Percentiles rank a stretch among this genome's conserved stretches.
Conservation (phyloP, 2,113 vertebrate genomes). For the Periophthalmus modestus region DNA sequence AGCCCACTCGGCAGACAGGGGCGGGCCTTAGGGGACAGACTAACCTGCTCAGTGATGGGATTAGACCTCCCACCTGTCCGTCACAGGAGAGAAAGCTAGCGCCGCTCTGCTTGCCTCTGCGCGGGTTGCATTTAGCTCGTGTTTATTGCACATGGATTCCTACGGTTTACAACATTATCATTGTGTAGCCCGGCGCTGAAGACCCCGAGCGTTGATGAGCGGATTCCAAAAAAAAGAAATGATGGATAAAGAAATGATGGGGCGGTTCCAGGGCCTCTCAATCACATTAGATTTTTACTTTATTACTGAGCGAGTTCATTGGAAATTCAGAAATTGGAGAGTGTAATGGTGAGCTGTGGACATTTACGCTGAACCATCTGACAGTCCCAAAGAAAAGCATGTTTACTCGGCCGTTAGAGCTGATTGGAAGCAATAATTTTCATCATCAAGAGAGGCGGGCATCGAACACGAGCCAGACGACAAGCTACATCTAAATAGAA, state of each 20-base stretch:
- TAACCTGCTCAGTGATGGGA: conserved; percentile 64
- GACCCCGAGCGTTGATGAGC: conserved; percentile 28
- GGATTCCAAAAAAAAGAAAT: conserved; percentile 22
- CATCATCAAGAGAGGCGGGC: background rate
- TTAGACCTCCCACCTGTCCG: conserved; percentile 68
- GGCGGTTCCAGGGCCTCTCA: conserved; percentile 17
- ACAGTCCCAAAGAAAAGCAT: conserved; percentile 18
- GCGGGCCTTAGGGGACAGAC: conserved; percentile 64
- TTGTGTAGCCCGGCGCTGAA: conserved; percentile 27
- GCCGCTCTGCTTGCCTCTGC: conserved; percentile 46
- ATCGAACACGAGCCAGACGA: background rate
- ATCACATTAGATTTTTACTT: conserved; percentile 21
- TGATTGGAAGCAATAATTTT: background rate
- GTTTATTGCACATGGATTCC: conserved; percentile 3
- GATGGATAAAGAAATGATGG: conserved; percentile 42
- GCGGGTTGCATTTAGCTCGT: conserved; percentile 35
- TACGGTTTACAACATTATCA: conserved; percentile 14
- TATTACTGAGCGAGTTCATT: conserved; percentile 56
- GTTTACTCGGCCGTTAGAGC: background rate
- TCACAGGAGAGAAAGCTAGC: conserved; percentile 60
- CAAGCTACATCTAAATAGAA: background rate
- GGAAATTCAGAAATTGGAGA: conserved; percentile 50
- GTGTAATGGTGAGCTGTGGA: conserved; percentile 52
- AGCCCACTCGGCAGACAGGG: conserved; percentile 59
- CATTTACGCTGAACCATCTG: conserved; percentile 52